These are phyloP conservation scores for Psephotus haematonotus DNA, from an alignment of 2,113 vertebrate species.

Conservation along the genomic window DNA sequence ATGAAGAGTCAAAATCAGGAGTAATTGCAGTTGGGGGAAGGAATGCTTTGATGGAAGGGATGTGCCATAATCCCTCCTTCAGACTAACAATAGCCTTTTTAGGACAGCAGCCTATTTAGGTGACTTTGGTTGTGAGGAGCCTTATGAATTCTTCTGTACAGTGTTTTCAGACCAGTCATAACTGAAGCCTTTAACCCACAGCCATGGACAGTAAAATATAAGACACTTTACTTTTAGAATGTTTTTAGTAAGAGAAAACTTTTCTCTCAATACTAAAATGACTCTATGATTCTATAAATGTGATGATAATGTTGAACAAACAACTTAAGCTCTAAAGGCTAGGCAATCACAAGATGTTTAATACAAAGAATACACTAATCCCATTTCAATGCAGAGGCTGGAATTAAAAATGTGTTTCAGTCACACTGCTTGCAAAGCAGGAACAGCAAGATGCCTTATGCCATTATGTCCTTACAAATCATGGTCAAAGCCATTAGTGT, in stretches of 20 bases:
- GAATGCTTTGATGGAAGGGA: background rate
- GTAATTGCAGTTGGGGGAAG: background rate
- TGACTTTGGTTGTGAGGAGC: background rate
- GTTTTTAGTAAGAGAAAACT: background rate
- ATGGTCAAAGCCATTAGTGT: background rate
- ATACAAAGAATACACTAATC: background rate
- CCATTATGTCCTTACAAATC: background rate
- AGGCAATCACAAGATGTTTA: conserved; percentile 10
- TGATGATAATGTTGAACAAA: conserved; percentile 2
- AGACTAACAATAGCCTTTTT: background rate
- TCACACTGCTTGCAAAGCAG: background rate
- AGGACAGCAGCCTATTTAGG: background rate
- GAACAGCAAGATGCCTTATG: background rate
- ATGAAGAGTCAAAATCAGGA: conserved; percentile 6
- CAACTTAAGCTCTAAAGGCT: background rate
- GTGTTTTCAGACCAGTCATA: background rate
- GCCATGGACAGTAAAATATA: background rate
- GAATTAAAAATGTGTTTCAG: background rate
- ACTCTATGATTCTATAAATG: background rate
- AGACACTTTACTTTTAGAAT: background rate
- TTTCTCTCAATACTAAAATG: background rate
- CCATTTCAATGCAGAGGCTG: background rate
- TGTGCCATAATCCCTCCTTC: background rate
- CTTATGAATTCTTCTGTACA: background rate
- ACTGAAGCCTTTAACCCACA: background rate